Evolutionary conservation across 2,113 vertebrate genomes (phyloP).

Genomic region (Microtus ochrogaster): DNA sequence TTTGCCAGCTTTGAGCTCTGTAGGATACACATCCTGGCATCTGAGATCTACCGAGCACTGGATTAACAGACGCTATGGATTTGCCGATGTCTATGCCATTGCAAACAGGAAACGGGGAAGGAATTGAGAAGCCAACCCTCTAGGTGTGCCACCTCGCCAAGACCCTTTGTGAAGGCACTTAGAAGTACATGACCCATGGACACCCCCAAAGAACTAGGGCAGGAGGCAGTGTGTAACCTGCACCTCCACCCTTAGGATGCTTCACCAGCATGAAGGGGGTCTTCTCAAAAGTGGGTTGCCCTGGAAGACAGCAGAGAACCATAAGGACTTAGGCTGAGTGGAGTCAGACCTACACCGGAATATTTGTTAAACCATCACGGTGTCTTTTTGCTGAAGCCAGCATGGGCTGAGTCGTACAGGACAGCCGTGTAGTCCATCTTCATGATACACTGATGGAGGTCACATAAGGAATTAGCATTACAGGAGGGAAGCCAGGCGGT

Average conservation of each 20-base stretch:
- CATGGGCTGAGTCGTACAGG: neutral
- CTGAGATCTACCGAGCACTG: neutral
- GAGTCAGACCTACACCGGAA: neutral
- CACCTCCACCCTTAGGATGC: no score
- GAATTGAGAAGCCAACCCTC: neutral
- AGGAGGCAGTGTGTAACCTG: neutral
- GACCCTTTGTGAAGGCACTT: neutral
- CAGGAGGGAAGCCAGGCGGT: neutral
- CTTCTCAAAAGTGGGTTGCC: neutral
- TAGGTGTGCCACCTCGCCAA: neutral
- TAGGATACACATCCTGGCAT: neutral
- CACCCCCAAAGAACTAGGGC: neutral
- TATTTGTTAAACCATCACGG: neutral
- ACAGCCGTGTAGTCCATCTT: neutral
- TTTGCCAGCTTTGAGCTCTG: neutral
- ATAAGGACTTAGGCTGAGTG: neutral
- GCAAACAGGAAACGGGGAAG: neutral
- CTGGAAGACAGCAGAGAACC: neutral
- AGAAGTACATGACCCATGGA: neutral
- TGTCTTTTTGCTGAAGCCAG: conserved; percentile 10
- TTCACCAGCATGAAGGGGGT: neutral
- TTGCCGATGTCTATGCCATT: neutral
- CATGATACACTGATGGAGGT: neutral
- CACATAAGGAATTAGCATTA: neutral
- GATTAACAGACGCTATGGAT: neutral